phyloP scores from a whole-genome alignment of 2,797 vertebrate genomes.

The Mareca penelope region DNA sequence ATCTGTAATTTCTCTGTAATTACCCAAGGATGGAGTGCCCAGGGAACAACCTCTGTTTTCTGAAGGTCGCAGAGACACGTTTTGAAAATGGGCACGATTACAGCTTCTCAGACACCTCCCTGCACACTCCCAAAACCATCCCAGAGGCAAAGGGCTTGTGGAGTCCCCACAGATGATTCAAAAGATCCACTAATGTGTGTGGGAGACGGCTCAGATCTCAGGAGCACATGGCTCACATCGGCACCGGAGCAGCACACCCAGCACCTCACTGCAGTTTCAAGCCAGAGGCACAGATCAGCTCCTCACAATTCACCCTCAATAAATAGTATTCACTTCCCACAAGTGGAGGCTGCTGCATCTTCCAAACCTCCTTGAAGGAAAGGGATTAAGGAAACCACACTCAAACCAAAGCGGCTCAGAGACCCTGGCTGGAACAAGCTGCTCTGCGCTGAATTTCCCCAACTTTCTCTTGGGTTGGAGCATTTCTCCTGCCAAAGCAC shows the following conservation, averaged over 20 bases:
- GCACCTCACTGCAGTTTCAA: not conserved
- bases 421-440: not conserved
- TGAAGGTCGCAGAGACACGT: not conserved
- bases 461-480: not conserved
- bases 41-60: not conserved
- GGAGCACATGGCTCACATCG: accelerated
- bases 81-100: not conserved
- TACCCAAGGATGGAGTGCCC: not conserved
- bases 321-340: not conserved
- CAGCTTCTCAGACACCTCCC: not conserved
- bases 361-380: not conserved
- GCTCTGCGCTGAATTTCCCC: not conserved
- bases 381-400: not conserved
- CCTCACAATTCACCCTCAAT: not conserved
- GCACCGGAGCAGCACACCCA: accelerated
- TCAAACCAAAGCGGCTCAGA: not conserved
- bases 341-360: not conserved
- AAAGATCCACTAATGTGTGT: not conserved
- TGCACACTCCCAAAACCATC: not conserved
- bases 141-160: not conserved
- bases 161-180: not conserved
- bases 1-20: not conserved
- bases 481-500: conserved; percentile 10
- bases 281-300: not conserved
- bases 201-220: not conserved